Evolutionary conservation across 2,797 vertebrate genomes (phyloP).

Genomic region (Lepidocolaptes lacrymiger): DNA sequence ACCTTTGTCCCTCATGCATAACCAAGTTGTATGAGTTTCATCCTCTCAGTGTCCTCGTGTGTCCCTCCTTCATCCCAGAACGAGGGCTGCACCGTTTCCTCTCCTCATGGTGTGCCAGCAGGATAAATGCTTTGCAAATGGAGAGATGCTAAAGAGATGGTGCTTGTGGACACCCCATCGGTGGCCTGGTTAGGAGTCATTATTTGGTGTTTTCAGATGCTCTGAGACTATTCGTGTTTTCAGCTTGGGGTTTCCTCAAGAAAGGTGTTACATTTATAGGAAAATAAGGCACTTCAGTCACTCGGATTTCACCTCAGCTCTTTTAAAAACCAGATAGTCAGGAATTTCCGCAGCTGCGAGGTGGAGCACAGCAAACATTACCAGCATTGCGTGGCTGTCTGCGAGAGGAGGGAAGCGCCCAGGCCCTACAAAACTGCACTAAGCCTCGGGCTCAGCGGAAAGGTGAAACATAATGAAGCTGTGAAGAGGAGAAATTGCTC

Average conservation of each 20-base stretch:
- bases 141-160: background rate
- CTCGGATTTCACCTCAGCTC: background rate
- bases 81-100: background rate
- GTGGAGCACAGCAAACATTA: slow-evolving; percentile 43
- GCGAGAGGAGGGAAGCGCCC: background rate
- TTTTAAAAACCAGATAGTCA: slow-evolving; percentile 41
- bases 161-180: background rate
- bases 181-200: background rate
- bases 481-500: background rate
- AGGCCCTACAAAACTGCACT: background rate
- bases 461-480: background rate
- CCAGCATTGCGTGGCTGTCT: background rate
- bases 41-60: background rate
- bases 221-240: background rate
- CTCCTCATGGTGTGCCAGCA: rapidly evolving
- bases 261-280: background rate
- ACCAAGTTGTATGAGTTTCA: rapidly evolving
- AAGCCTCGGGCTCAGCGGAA: background rate
- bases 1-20: background rate
- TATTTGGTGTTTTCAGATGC: background rate
- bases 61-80: background rate
- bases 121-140: background rate
- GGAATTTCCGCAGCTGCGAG: slow-evolving; percentile 50
- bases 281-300: background rate
- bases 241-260: slow-evolving; percentile 7